A percentile compares a stretch with the other conserved stretches of the same genome.
These are phyloP conservation scores for Prunella himalayana DNA, from an alignment of 2,113 vertebrate species.

Conservation along the genomic window DNA sequence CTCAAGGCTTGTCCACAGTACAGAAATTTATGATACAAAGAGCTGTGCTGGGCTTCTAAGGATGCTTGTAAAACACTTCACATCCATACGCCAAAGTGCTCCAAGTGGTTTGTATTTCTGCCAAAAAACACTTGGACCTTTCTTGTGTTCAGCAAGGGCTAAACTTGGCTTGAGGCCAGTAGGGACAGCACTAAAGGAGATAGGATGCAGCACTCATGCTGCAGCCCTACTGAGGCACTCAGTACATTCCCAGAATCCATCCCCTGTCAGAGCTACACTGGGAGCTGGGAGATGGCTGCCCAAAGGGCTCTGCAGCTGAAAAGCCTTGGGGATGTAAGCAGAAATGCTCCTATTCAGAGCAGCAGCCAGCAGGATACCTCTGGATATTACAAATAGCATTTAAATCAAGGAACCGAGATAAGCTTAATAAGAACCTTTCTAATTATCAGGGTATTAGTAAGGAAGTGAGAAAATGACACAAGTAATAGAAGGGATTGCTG, in stretches of 20 bases:
- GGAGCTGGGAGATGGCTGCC: not conserved
- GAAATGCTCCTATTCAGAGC: not conserved
- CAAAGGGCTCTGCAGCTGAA: not conserved
- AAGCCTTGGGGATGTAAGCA: not conserved
- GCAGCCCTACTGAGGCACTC: not conserved
- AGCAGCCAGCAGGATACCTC: not conserved
- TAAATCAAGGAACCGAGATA: not conserved
- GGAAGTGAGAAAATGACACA: not conserved
- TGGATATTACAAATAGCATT: not conserved
- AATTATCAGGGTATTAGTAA: not conserved
- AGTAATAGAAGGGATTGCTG: not conserved
- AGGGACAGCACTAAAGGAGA: conserved; percentile 15
- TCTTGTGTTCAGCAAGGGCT: conserved; percentile 34
- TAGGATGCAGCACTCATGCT: not conserved
- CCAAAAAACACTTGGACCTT: conserved; percentile 60
- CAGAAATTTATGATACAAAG: conserved; percentile 45
- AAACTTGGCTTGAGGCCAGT: conserved; percentile 34
- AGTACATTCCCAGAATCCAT: not conserved
- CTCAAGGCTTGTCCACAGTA: conserved; percentile 2
- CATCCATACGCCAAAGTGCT: conserved; percentile 57
- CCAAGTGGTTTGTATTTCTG: conserved; percentile 57
- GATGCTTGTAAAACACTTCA: conserved; percentile 65
- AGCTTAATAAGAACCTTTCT: not conserved
- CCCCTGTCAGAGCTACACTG: not conserved
- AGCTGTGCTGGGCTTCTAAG: conserved; percentile 21